Base-by-base conservation (phyloP, 2,888 invertebrate species). In the Adineta ricciae region DNA sequence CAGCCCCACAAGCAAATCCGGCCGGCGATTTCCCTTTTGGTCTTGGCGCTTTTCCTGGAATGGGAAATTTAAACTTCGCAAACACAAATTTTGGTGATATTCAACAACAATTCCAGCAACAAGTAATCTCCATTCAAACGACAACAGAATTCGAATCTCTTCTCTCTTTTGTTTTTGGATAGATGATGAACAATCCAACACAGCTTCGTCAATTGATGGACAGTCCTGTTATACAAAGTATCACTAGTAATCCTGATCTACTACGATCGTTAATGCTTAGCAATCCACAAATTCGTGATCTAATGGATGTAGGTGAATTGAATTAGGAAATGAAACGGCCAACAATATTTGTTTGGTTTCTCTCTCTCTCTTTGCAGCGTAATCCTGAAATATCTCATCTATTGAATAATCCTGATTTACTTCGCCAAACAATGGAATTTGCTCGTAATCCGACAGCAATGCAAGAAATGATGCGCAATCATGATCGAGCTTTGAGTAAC, bases 301-400 rank as follows among this genome's bases (percentile, higher is more conserved):
- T 97, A 86, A 96, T 97, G 90, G 92, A 92, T 89, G 91, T 91
- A 87, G 83, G 24, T 64, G 14, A 19, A 50, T 50, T 19, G 9
- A 50, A 50, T 50, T 19, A 50, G 19, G 9, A 50, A 50, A 50
- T 7, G 19, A 19, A 50, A 16, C 19, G 9, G 19, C 2, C 2
- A 19, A 50, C 19, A 2, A 19, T 19, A 50, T 50, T 50, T 50
- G 50, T 50, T 50, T 50, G 87, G 72, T 86, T 84, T 89, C 91
- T 27, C n/a, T n/a, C n/a, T n/a, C n/a, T n/a, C n/a, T n/a, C n/a
- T 46, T 11, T 8, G 11, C 91, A 95, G 93, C 93, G 97, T 88
- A 97, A 99, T 92, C 98, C 98, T 24, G 98, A 99, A 92, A 95
- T 99, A 86, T 95, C 94, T 89, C 98, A 99, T 91, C 95, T 98